Evolutionary conservation across 1,140 invertebrate genomes (phyloP), one percentile per base, ranked within the genome.

Genomic region (Forficula auricularia): DNA sequence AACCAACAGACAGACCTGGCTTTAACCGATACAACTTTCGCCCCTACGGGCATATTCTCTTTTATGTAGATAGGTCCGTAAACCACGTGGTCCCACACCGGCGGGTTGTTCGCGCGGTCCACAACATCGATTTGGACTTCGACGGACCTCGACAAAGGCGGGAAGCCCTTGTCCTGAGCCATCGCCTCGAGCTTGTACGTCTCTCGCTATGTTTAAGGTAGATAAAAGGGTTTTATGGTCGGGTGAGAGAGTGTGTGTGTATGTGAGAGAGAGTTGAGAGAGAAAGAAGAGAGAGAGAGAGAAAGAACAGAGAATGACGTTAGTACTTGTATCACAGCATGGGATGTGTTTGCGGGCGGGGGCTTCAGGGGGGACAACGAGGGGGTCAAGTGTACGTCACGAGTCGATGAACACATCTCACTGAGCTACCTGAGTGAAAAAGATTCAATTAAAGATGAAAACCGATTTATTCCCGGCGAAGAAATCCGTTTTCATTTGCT

Each of bases 81-180:
- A 63, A 86, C 78, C 60, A 78, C 77, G 72, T 90, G 82, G 70
- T 91, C 86, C 88, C 88, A 95, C 62, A 92, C 80, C 64, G 88
- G 88, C 63, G 88, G 87, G 74, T 92, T 92, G 77, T 91, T 92
- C 54, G 83, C 83, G 65, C 88, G 80, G 72, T 94, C 87, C 71
- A 92, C 89, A 69, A 92, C 87, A 73, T 92, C 89, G 72, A 94
- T 90, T 67, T 89, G 82, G 68, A 94, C 86, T 70, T 91, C 88
- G 67, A 94, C 88, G 62, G 84, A 84, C 70, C 87, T 74, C 61
- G 83, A 86, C 64, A 90, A 75, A 66, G 84, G 79, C 63, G 86
- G 84, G 66, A 79, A 85, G 61, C 88, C 88, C 75, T 88, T 89
- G 73, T 92, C 89, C 78, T 87, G 77, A 68, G 88, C 89, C 73